Conservation (phyloP, 2,113 vertebrate genomes). For the Nycticryphes semicollaris region DNA sequence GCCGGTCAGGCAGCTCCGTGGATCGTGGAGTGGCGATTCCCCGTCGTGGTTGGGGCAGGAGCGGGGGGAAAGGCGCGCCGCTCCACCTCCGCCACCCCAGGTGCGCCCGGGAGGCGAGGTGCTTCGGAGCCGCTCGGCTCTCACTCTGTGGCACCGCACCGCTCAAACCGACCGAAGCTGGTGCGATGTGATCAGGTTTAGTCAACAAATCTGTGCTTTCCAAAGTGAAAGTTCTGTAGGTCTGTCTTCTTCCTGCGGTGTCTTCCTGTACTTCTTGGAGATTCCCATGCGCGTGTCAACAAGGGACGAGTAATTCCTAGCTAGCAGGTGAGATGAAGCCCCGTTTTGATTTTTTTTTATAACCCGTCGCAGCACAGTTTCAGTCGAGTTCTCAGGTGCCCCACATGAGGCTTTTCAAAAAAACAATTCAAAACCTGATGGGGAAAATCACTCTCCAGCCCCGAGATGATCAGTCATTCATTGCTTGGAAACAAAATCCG, state of each 20-base stretch:
- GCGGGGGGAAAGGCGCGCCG: neutral
- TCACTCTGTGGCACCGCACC: accelerated
- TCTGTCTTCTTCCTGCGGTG: accelerated
- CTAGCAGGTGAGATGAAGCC: neutral
- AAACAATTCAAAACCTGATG: neutral
- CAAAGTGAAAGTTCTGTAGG: neutral
- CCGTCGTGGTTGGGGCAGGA: neutral
- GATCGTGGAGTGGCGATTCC: accelerated
- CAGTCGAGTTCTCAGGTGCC: accelerated
- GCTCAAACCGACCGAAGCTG: neutral
- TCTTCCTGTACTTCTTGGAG: too few relatives aligned
- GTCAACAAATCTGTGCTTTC: accelerated
- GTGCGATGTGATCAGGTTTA: accelerated
- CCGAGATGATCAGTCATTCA: too few relatives aligned
- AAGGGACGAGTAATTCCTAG: neutral
- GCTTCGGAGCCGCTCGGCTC: accelerated
- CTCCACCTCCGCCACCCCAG: neutral
- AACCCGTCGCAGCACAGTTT: neutral
- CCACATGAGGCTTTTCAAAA: neutral
- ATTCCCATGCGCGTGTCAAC: accelerated
- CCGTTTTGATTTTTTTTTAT: accelerated
- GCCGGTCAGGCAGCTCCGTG: neutral
- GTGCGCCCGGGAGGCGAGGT: neutral
- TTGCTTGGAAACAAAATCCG: neutral
- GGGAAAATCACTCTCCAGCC: neutral